Conservation (phyloP, 2,113 vertebrate genomes). For the Ginglymostoma cirratum region DNA sequence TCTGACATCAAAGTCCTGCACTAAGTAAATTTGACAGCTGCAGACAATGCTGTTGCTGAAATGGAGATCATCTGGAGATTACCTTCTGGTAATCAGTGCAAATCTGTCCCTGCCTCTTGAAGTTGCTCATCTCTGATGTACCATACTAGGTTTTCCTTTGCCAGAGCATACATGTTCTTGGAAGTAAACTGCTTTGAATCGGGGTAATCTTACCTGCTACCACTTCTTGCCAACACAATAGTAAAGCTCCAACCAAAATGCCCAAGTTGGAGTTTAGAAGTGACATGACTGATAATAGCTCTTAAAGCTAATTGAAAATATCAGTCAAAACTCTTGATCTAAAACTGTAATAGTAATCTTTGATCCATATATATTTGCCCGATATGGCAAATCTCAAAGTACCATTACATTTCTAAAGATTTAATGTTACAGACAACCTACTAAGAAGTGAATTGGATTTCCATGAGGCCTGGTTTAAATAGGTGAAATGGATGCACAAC, state of each 20-base stretch:
- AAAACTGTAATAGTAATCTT: background rate
- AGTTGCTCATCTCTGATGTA: background rate
- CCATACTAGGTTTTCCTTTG: background rate
- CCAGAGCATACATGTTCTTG: background rate
- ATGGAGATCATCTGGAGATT: background rate
- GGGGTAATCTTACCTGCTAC: background rate
- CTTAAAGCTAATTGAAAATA: too few species aligned
- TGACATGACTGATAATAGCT: background rate
- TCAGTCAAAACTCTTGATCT: background rate
- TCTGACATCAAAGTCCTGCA: background rate
- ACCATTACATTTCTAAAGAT: background rate
- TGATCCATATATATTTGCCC: background rate
- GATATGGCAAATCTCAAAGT: background rate
- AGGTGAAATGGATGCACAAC: background rate
- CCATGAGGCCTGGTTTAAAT: background rate
- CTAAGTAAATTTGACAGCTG: background rate
- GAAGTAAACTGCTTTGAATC: background rate
- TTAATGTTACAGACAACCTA: background rate
- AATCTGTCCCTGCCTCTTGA: background rate
- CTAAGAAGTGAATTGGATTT: background rate
- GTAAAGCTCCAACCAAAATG: background rate
- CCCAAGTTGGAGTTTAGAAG: background rate
- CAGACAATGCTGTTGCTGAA: background rate
- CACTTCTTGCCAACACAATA: background rate
- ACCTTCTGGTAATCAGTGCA: background rate